These are phyloP conservation scores for Drosophila oshimai DNA, from an alignment of 1,140 invertebrate genomes.

Conservation along the genomic window DNA sequence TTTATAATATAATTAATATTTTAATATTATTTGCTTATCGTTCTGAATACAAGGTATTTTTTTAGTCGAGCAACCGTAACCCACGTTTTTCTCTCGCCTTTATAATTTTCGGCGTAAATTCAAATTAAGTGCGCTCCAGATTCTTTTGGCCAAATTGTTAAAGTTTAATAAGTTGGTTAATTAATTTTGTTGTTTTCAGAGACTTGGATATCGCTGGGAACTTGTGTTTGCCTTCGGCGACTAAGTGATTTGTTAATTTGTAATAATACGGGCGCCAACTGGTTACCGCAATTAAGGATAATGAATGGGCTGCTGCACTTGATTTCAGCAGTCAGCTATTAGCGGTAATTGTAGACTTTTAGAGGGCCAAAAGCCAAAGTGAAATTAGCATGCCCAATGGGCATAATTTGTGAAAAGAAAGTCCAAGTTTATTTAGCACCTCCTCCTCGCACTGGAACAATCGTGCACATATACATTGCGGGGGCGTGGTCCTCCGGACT, in stretches of 20 bases:
- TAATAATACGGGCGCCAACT: conserved; percentile 60
- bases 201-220: background rate
- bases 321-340: conserved; percentile 63
- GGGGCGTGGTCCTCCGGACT: conserved; percentile 37
- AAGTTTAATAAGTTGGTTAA: conserved; percentile 74
- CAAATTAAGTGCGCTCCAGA: conserved; percentile 45
- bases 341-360: conserved; percentile 75
- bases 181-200: conserved; percentile 62
- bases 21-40: background rate
- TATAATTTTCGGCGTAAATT: conserved; percentile 31
- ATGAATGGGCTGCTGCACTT: conserved; percentile 56
- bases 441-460: too few relatives aligned
- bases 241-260: conserved; percentile 78
- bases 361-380: conserved; percentile 50
- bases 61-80: background rate
- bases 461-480: background rate
- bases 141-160: conserved; percentile 57
- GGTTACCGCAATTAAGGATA: conserved; percentile 64
- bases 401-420: conserved; percentile 61
- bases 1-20: background rate
- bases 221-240: conserved; percentile 6
- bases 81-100: background rate
- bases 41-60: background rate
- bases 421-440: conserved; percentile 13
- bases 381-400: conserved; percentile 75